Base-by-base conservation (phyloP, 2,888 invertebrate genomes). In the Aporophyla lueneburgensis region DNA sequence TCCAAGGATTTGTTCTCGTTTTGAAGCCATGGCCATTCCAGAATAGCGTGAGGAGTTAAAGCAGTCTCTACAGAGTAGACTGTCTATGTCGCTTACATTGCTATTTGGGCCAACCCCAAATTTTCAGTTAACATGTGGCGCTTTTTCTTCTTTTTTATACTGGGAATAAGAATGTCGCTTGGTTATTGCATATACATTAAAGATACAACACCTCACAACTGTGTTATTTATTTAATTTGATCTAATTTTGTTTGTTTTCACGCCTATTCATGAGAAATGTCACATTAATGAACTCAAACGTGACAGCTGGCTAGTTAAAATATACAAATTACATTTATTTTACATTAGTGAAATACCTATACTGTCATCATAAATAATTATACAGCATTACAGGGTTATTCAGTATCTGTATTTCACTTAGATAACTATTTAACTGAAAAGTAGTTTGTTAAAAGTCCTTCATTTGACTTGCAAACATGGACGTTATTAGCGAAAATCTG, bases 271-370 rank as follows among this genome's bases (percentile, higher is more conserved):
- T 21, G 27, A n/a, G 14, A 19, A 76, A 68, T 71, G 24, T 21
- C 19, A 51, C 40, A 53, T 12, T 49, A 40, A 66, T 66, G 27
- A 58, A 65, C n/a, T 24, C 19, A 49, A 56, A 21, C 27, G 12
- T 65, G 70, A 51, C 71, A 62, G 40, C 53, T 54, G 43, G n/a
- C n/a, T 78, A 46, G 54, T 54, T 49, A 46, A 10, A 27, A 54
- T 16, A 46, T 24, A 33, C 19, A 33, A 9, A 21, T 53, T 14
- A n/a, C 49, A 75, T 74, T 74, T 53, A 16, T 59, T 59, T 21
- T 74, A 21, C 5, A 72, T 51, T 51, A 72, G 27, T 4, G 40
- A 9, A 49, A 66, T n/a, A 49, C 1, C 16, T 33, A 33, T 33
- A n/a, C 19, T n/a, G 14, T n/a, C 27, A 54, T 69, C 27, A 9